phyloP scores from a whole-genome alignment of 2,888 invertebrate species.

The Neoascia interrupta region DNA sequence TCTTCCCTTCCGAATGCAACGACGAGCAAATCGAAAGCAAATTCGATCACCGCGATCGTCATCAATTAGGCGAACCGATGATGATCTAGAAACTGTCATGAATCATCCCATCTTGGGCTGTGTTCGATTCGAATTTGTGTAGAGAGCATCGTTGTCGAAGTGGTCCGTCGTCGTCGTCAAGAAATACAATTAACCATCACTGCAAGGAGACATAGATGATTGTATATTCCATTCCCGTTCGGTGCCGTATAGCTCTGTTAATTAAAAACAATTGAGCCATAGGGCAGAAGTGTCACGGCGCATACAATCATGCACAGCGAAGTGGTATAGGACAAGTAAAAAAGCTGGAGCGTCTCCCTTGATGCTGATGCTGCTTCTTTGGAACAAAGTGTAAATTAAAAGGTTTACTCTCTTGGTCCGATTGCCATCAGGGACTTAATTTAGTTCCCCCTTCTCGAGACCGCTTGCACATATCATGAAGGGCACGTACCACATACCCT shows the following conservation, averaged over 20 bases:
- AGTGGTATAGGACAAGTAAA: neutral
- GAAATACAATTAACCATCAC: conserved; percentile 61
- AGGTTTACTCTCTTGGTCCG: conserved; percentile 48
- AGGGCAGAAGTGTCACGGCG: conserved; percentile 73
- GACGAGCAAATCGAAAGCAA: conserved; percentile 50
- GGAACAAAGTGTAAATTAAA: conserved; percentile 60
- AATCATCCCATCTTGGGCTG: conserved; percentile 41
- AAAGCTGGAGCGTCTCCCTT: conserved; percentile 20
- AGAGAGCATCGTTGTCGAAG: neutral
- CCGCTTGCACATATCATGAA: too few species aligned
- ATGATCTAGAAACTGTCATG: conserved; percentile 67
- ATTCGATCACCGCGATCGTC: conserved; percentile 65
- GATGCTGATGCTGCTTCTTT: neutral
- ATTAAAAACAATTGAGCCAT: conserved; percentile 79
- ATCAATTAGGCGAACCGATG: conserved; percentile 66
- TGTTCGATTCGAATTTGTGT: conserved; percentile 6
- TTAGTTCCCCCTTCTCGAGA: conserved; percentile 14
- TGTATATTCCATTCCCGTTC: neutral
- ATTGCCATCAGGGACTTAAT: conserved; percentile 25
- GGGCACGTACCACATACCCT: conserved; percentile 63
- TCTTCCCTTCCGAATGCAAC: conserved; percentile 20
- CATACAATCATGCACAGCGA: conserved; percentile 33
- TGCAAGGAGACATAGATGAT: conserved; percentile 49
- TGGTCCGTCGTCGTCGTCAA: neutral
- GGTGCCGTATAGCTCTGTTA: conserved; percentile 73